Evolutionary conservation across 2,113 vertebrate species (phyloP).

Genomic region (Callospermophilus lateralis): DNA sequence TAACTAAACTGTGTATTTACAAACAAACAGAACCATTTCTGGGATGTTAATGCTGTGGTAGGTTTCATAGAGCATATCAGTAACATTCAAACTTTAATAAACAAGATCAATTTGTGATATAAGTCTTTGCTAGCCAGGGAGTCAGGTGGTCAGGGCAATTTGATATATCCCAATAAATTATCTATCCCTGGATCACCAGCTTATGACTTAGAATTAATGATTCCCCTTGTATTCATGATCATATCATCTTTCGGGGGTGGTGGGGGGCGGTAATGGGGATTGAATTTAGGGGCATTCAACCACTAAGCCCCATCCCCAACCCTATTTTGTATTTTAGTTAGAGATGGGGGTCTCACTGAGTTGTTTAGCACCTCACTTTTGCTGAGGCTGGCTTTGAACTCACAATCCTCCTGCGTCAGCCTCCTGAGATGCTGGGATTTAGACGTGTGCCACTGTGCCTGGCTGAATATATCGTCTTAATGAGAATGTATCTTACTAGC

Average conservation of each 20-base stretch:
- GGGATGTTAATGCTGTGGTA: conserved; percentile 2
- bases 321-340: too few species aligned
- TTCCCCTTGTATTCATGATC: neutral
- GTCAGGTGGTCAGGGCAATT: neutral
- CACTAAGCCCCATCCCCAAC: too few species aligned
- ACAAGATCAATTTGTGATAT: neutral
- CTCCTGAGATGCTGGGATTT: too few species aligned
- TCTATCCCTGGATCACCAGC: neutral
- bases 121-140: neutral
- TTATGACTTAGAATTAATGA: neutral
- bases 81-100: conserved; percentile 35
- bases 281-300: too few species aligned
- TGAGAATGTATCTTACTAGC: neutral
- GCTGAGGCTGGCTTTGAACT: too few species aligned
- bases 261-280: too few species aligned
- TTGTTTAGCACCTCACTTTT: too few species aligned
- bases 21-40: neutral
- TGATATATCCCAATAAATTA: conserved; percentile 30
- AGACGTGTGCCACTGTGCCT: too few species aligned
- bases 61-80: neutral
- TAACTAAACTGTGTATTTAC: neutral
- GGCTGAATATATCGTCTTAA: neutral
- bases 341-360: too few species aligned
- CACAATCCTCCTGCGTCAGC: too few species aligned
- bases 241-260: too few species aligned